phyloP scores from a whole-genome alignment of 2,113 vertebrate genomes.

The Otolemur garnettii region DNA sequence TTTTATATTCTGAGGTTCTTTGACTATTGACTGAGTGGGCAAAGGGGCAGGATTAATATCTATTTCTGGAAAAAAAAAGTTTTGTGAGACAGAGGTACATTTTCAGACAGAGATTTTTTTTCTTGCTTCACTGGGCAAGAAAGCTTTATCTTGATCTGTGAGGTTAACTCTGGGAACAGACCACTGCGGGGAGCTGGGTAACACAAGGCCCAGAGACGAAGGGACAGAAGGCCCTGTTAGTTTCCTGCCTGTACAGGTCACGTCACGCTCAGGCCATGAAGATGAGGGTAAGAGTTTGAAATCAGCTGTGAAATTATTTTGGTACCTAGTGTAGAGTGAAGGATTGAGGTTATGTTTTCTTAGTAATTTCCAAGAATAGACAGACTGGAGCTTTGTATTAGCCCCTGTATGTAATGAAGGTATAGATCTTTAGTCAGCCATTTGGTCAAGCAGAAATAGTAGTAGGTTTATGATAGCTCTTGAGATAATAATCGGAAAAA shows the following conservation, averaged over 20 bases:
- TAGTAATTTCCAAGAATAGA: slow-evolving; percentile 70
- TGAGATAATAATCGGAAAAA: neutral
- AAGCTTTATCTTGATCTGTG: slow-evolving; percentile 80
- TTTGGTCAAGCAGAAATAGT: slow-evolving; percentile 13
- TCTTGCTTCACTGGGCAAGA: slow-evolving; percentile 79
- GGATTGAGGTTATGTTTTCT: slow-evolving; percentile 73
- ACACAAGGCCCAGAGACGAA: slow-evolving; percentile 44
- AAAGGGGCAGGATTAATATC: slow-evolving; percentile 76
- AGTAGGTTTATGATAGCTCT: slow-evolving; percentile 16
- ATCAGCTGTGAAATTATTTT: slow-evolving; percentile 83
- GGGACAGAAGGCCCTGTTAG: slow-evolving; percentile 56
- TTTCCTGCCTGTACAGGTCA: slow-evolving; percentile 73
- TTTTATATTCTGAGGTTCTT: slow-evolving; percentile 74
- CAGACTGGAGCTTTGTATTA: slow-evolving; percentile 62
- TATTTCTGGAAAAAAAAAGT: slow-evolving; percentile 57
- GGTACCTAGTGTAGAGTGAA: slow-evolving; percentile 72
- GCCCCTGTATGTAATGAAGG: neutral
- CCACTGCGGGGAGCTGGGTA: slow-evolving; percentile 68
- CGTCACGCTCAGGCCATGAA: slow-evolving; percentile 67
- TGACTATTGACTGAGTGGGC: slow-evolving; percentile 67
- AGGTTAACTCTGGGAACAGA: slow-evolving; percentile 77
- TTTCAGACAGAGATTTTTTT: slow-evolving; percentile 71
- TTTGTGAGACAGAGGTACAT: slow-evolving; percentile 69
- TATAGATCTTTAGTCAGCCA: slow-evolving; percentile 42
- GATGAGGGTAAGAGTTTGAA: slow-evolving; percentile 79